Evolutionary conservation across 2,888 invertebrate species (phyloP), one percentile per base, ranked within the genome.

Genomic region (Lycaena phlaeas): DNA sequence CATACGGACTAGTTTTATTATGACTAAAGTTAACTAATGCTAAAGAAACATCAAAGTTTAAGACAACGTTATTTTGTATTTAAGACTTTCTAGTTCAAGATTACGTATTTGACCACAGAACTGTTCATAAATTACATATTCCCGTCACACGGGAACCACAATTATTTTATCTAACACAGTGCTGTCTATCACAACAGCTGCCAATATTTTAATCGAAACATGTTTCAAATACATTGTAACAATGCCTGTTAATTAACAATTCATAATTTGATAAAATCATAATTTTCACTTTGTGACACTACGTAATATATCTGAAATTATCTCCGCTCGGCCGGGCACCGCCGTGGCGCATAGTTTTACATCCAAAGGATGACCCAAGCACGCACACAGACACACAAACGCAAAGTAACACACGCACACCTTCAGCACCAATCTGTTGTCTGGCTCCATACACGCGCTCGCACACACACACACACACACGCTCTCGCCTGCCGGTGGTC

Each of bases 311-410:
- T 4, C 5, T 22, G 22, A 4, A 4, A 22, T n/a, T n/a, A n/a
- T n/a, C n/a, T n/a, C n/a, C n/a, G n/a, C n/a, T n/a, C n/a, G n/a
- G n/a, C n/a, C 6, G 22, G 4, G 15, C 18, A 9, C 34, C 34
- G 18, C 34, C 34, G 34, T 22, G 18, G 11, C 18, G 9, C 22
- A 22, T 7, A 22, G 17, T 34, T 34, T 34, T 34, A 34, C 34
- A 34, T 34, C 34, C 2, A 18, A 3, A 34, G 34, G 34, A 34
- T 34, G 34, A 34, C n/a, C n/a, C 18, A 34, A 12, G 17, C 22
- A 34, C 34, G 9, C 34, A 34, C 22, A 12, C 18, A 11, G 2
- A 34, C 34, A 34, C 22, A 12, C 34, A 17, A n/a, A 6, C 18
- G 10, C 7, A 17, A 15, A 22, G 11, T 12, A 18, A 22, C 17